Evolutionary conservation across 2,888 invertebrate genomes (phyloP), one percentile per base, ranked within the genome.

Genomic region (Lissocephala sabroskyi): DNA sequence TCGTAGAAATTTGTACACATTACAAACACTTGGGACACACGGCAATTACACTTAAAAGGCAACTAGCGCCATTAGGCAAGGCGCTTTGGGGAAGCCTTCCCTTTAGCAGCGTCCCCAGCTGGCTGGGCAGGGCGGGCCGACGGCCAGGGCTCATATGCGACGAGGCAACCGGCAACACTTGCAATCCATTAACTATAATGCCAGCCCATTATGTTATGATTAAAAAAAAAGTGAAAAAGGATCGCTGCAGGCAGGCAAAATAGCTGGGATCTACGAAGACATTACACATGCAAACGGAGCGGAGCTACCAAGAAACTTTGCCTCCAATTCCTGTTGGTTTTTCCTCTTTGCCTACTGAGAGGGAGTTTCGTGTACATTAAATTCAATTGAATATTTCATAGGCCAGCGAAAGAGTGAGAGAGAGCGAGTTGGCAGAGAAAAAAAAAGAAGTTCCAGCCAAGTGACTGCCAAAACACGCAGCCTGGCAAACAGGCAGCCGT

Each of bases 41-140:
- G 63, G 68, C 79, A 79, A 79, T 79, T 79, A 77, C 73, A 65
- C 71, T 74, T 78, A 74, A 78, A 76, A 76, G 70, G 73, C 77
- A 64, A 65, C 62, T 62, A 65, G 62, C 56, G 58, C 65, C 76
- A 71, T 65, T 62, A 58, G 65, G 73, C 56, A 65, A 65, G 65
- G 56, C 40, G 28, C 36, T 30, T 55, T 52, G 37, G 49, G 59
- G 42, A 65, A n/a, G 45, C 48, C 19, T 23, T 23, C 23, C 23
- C 3, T 23, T 23, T 23, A 5, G 23, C 23, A 23, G 23, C 7
- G 23, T 23, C 4, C 23, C n/a, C n/a, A n/a, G n/a, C n/a, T n/a
- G n/a, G n/a, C 30, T 5, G 4, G 5, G 13, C n/a, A 32, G 33
- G 30, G 36, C 41, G 54, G 56, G 60, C 35, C 28, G 23, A 30